phyloP scores from a whole-genome alignment of 2,113 vertebrate genomes.

The Podarcis cretensis region DNA sequence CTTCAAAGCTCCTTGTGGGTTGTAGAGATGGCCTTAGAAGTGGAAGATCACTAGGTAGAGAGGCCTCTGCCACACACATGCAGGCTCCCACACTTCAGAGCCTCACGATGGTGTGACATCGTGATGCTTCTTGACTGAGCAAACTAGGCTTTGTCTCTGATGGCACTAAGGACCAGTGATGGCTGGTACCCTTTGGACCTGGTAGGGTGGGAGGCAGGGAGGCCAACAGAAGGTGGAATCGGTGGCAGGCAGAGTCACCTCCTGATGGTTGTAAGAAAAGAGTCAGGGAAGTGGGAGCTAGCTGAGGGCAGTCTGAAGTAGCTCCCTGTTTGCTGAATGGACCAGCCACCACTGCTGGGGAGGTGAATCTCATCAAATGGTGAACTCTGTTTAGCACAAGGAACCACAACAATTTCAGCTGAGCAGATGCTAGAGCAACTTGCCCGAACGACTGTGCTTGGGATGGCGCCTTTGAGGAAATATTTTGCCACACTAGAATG shows the following conservation, averaged over 20 bases:
- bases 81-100: not conserved
- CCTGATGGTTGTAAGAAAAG: no score
- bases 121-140: accelerated
- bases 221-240: no score
- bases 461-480: not conserved
- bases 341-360: no score
- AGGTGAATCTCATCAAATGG: not conserved
- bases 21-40: constrained; percentile 56
- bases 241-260: no score
- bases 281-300: no score
- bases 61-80: constrained; percentile 29
- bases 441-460: no score
- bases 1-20: constrained; percentile 59
- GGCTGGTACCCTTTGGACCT: not conserved
- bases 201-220: not conserved
- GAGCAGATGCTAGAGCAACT: not conserved
- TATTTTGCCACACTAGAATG: not conserved
- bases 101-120: no score
- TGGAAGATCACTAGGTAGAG: constrained; percentile 52
- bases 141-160: no score
- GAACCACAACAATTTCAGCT: not conserved
- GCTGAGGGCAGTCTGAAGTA: no score
- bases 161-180: not conserved
- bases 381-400: accelerated
- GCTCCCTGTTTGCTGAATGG: no score